These are phyloP conservation scores for Myoxocephalus aenaeus DNA, from an alignment of 2,797 vertebrate genomes.

Conservation along the genomic window DNA sequence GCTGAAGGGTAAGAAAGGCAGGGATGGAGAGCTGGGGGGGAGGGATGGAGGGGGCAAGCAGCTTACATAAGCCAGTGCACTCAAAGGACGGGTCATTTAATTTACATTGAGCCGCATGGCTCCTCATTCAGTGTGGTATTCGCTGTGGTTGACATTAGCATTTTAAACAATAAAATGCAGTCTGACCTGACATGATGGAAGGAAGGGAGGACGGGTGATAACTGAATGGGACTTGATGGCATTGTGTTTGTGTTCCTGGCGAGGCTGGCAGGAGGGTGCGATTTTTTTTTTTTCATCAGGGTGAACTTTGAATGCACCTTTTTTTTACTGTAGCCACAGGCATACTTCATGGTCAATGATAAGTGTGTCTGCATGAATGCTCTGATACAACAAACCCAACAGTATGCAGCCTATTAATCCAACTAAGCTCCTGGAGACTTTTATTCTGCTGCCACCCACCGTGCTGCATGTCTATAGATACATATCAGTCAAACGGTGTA, in stretches of 20 bases:
- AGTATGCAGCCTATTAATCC: constrained; percentile 33
- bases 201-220: constrained; percentile 7
- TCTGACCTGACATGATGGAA: constrained; percentile 37
- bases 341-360: constrained; percentile 14
- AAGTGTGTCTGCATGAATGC: constrained; percentile 27
- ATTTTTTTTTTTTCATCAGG: constrained; percentile 52
- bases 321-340: constrained; percentile 9
- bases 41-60: constrained; percentile 18
- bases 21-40: constrained; percentile 55
- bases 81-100: constrained; percentile 76
- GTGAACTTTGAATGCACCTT: constrained; percentile 50
- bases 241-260: constrained; percentile 28
- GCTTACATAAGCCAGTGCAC: constrained; percentile 82
- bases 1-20: constrained; percentile 63
- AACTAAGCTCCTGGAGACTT: constrained; percentile 46
- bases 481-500: not conserved
- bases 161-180: constrained; percentile 65
- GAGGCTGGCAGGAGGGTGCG: constrained; percentile 35
- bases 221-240: constrained; percentile 21
- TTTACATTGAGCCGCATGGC: constrained; percentile 71
- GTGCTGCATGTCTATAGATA: not conserved
- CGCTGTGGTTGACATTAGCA: constrained; percentile 61
- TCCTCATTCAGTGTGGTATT: constrained; percentile 59
- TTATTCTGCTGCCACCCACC: constrained; percentile 24
- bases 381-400: constrained; percentile 42